Evolutionary conservation across 2,797 vertebrate genomes (phyloP).

Genomic region (Lithobates pipiens): DNA sequence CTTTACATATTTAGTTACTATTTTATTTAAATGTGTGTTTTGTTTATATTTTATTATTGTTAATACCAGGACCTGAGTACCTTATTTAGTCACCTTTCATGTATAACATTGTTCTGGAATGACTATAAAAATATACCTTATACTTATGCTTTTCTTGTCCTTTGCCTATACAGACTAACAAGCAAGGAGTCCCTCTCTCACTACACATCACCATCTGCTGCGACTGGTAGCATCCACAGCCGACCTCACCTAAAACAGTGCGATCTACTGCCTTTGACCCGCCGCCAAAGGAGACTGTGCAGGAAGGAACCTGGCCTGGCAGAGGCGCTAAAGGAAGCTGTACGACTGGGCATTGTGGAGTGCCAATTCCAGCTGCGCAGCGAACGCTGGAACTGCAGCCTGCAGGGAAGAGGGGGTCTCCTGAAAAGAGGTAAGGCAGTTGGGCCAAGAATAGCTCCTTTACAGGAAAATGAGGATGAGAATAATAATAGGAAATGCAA

Average conservation of each 20-base stretch:
- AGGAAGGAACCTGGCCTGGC: slow-evolving; percentile 93
- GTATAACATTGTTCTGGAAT: no score
- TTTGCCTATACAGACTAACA: slow-evolving; percentile 77
- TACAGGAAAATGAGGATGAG: no score
- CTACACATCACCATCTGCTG: slow-evolving; percentile 66
- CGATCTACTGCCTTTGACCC: slow-evolving; percentile 89
- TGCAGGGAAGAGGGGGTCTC: slow-evolving; percentile 91
- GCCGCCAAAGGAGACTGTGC: slow-evolving; percentile 91
- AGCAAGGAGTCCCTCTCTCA: slow-evolving; percentile 90
- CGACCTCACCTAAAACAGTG: slow-evolving; percentile 93
- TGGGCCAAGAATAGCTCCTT: not conserved
- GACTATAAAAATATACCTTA: no score
- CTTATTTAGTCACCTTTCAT: no score
- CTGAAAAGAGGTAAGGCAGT: slow-evolving; percentile 87
- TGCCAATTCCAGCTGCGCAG: slow-evolving; percentile 94
- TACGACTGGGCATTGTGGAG: slow-evolving; percentile 90
- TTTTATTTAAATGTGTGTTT: no score
- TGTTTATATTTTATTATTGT: no score
- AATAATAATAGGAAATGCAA: no score
- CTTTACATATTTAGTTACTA: no score
- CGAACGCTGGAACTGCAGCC: slow-evolving; percentile 98
- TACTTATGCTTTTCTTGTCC: not conserved
- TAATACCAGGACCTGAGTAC: no score
- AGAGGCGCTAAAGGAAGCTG: slow-evolving; percentile 90
- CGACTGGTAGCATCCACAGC: slow-evolving; percentile 71